phyloP scores from a whole-genome alignment of 2,888 invertebrate species.

The Bombylius discolor region DNA sequence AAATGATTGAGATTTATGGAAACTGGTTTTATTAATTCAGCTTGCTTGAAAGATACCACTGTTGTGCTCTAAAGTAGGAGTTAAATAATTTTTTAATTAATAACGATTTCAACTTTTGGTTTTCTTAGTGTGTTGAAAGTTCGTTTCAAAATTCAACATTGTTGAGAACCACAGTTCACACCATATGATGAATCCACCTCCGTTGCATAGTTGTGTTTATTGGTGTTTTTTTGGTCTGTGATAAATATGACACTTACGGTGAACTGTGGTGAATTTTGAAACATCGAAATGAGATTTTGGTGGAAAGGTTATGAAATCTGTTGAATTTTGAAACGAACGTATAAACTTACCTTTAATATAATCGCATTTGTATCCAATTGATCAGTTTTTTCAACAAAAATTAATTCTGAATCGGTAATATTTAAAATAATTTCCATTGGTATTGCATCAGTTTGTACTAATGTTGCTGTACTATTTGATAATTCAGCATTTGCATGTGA shows the following conservation, averaged over 20 bases:
- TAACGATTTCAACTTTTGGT: too few relatives aligned
- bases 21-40: conserved; percentile 57
- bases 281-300: too few relatives aligned
- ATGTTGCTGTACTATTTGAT: neutral
- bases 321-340: neutral
- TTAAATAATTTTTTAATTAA: neutral
- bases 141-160: too few relatives aligned
- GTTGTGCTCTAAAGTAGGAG: conserved; percentile 54
- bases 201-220: too few relatives aligned
- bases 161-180: too few relatives aligned
- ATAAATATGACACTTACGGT: too few relatives aligned
- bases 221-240: too few relatives aligned
- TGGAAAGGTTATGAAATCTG: too few relatives aligned
- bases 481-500: neutral
- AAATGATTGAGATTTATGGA: conserved; percentile 79
- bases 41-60: conserved; percentile 64
- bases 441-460: conserved; percentile 9
- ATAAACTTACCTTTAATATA: conserved; percentile 54
- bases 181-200: too few relatives aligned
- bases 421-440: conserved; percentile 71
- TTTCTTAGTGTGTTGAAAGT: too few relatives aligned
- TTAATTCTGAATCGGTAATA: conserved; percentile 89
- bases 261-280: too few relatives aligned
- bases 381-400: conserved; percentile 82
- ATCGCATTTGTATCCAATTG: conserved; percentile 86